Evolutionary conservation across 92 coral and sea anemone genomes (phyloP), one percentile per base, ranked within the genome.

Genomic region (Epizoanthus ramosus): DNA sequence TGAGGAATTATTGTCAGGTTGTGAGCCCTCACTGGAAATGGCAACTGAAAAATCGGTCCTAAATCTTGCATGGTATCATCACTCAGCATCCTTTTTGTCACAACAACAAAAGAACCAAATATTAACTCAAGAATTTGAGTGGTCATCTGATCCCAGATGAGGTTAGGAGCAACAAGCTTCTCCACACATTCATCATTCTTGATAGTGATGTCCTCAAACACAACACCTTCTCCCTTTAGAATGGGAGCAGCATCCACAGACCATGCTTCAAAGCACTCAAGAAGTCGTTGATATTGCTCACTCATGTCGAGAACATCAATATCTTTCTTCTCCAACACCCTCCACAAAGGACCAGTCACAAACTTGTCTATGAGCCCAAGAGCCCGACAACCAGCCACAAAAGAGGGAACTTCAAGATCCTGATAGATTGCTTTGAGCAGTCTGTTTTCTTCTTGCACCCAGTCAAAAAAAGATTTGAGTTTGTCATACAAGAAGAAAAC

Each of bases 241-340:
- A 80, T 22, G 16, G 85, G 85, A 13, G 77, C 50, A 12, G 76
- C 66, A 80, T 80, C 85, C 65, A 68, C 21, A 63, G 74, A 66
- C 85, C 85, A 80, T 50, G 69, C 74, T 68, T 80, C 75, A 28
- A 67, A 80, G 75, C 85, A 80, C 75, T 80, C 64, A 13, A 66
- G 85, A 64, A 80, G 69, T 53, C 53, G 56, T 65, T 68, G 69
- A 54, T 66, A 80, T 47, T 39, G 73, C 61, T 71, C 73, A 80
- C 68, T 80, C 47, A 80, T 71, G 35, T 66, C 75, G 19, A 80
- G 85, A 66, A 80, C 85, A 80, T 59, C 53, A 50, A 25, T 80
- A 47, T 72, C 68, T 22, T 70, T 35, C 54, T 71, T 70, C 8
- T 21, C 86, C 13, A 69, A 19, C 19, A 82, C 86, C 37, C 86